Percentiles rank a stretch among this genome's conserved stretches.
These are phyloP conservation scores for Rambutsinella grinnellia DNA, from an alignment of 2,888 invertebrate species.

Conservation along the genomic window DNA sequence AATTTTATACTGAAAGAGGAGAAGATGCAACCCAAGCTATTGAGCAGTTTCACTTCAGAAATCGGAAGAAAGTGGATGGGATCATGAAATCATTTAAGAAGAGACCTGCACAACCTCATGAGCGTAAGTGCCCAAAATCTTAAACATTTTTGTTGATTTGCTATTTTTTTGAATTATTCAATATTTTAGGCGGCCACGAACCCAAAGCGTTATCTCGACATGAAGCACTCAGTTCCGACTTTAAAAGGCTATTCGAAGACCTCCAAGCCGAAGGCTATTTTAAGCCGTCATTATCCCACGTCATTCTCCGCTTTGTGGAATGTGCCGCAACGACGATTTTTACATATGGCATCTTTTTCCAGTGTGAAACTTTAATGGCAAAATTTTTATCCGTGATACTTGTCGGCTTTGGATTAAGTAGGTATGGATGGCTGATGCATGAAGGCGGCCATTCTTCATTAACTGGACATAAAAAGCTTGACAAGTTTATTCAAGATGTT, in stretches of 20 bases:
- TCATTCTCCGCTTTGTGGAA: constrained; percentile 9
- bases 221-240: constrained; percentile 1
- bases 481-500: constrained; percentile 21
- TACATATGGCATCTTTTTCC: not conserved
- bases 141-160: no score
- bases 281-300: constrained; percentile 5
- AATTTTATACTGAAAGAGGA: constrained; percentile 28
- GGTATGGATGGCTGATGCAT: constrained; percentile 19
- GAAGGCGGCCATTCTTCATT: constrained; percentile 30
- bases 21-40: constrained; percentile 38
- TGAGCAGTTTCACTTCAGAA: constrained; percentile 44
- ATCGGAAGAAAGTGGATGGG: not conserved
- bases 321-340: not conserved
- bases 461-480: constrained; percentile 20
- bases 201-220: not conserved
- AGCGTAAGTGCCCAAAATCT: not conserved
- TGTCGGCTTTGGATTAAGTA: not conserved
- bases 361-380: not conserved
- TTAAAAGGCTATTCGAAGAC: constrained; percentile 9
- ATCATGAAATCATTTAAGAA: constrained; percentile 29
- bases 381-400: not conserved
- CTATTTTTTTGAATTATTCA: no score
- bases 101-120: not conserved
- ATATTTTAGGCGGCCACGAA: not conserved
- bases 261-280: constrained; percentile 22